phyloP scores from a whole-genome alignment of 2,113 vertebrate genomes.

The Lepus timidus region DNA sequence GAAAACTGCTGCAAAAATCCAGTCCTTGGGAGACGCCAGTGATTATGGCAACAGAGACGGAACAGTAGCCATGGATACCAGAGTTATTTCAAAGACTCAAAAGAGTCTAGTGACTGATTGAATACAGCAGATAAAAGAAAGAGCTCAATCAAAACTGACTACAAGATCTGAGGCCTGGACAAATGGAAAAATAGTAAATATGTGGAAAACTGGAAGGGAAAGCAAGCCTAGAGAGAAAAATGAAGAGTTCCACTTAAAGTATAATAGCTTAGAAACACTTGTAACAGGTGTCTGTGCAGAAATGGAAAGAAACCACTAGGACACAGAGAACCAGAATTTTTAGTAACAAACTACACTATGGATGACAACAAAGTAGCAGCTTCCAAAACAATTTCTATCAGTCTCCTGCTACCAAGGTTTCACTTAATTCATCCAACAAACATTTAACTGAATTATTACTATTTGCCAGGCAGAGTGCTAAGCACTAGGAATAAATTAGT shows the following conservation, averaged over 20 bases:
- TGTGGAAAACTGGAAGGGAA: constrained; percentile 32
- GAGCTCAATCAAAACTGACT: constrained; percentile 46
- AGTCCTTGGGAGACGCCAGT: background rate
- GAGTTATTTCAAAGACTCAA: constrained; percentile 35
- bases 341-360: background rate
- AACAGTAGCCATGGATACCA: background rate
- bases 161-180: background rate
- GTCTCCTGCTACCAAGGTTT: background rate
- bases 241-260: background rate
- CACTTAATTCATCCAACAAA: constrained; percentile 15
- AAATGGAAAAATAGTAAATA: constrained; percentile 60
- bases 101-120: background rate
- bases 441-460: background rate
- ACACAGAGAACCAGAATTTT: constrained; percentile 6
- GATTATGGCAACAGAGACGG: background rate
- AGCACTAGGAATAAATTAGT: background rate
- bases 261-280: constrained; percentile 34
- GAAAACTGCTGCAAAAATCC: background rate
- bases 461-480: background rate
- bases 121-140: constrained; percentile 12
- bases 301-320: constrained; percentile 39
- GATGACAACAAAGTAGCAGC: background rate
- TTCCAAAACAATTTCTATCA: background rate
- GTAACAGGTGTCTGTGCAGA: background rate
- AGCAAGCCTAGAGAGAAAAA: constrained; percentile 20